A percentile compares a stretch with the other conserved stretches of the same genome.
phyloP scores from a whole-genome alignment of 2,888 invertebrate genomes.

The Sesamia inferens region DNA sequence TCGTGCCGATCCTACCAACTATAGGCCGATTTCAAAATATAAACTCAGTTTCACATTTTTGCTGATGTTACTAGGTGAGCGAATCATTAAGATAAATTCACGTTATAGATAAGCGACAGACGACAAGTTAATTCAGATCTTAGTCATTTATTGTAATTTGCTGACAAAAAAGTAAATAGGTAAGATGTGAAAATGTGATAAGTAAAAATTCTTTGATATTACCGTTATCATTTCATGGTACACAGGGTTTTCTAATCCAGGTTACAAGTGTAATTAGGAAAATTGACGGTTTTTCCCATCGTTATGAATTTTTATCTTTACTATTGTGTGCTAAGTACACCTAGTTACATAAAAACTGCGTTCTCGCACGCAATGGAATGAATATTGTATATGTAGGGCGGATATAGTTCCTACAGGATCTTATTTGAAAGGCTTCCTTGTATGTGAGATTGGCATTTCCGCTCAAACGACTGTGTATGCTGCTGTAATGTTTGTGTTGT shows the following conservation, averaged over 20 bases:
- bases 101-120: too few species aligned
- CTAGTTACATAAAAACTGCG: conserved; percentile 6
- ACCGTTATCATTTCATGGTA: conserved; percentile 23
- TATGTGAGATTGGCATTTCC: conserved; percentile 20
- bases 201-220: conserved; percentile 23
- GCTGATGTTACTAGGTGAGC: too few species aligned
- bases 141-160: conserved; percentile 1
- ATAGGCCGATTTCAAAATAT: too few species aligned
- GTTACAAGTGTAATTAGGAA: conserved; percentile 33
- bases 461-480: too few species aligned
- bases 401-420: conserved; percentile 56
- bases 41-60: too few species aligned
- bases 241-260: conserved; percentile 32
- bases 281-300: conserved; percentile 38
- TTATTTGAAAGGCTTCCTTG: conserved; percentile 46
- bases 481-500: too few species aligned
- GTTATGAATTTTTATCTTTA: conserved; percentile 36
- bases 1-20: too few species aligned
- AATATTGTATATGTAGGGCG: conserved; percentile 35
- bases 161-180: neutral
- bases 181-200: conserved; percentile 10
- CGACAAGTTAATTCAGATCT: neutral
- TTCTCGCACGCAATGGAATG: conserved; percentile 19
- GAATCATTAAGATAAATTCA: too few species aligned
- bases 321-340: conserved; percentile 20